These are phyloP conservation scores for Drosophila murphyi DNA, from an alignment of 1,140 invertebrate species.

Conservation along the genomic window DNA sequence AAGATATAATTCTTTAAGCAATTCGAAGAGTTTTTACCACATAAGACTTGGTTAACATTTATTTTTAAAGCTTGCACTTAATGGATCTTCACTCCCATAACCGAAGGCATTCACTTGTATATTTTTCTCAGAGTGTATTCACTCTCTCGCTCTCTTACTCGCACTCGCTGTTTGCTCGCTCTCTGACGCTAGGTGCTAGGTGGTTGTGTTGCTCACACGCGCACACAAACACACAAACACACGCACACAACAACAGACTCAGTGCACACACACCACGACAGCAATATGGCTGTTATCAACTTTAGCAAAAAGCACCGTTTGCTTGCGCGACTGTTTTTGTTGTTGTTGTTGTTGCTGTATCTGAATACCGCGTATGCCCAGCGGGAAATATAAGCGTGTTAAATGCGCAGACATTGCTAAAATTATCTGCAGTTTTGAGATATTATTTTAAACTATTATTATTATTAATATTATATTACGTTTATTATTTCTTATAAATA, in stretches of 20 bases:
- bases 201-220: constrained; percentile 47
- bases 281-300: constrained; percentile 79
- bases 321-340: constrained; percentile 25
- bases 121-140: constrained; percentile 41
- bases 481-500: too few species aligned
- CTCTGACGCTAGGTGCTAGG: constrained; percentile 38
- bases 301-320: constrained; percentile 70
- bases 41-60: too few species aligned
- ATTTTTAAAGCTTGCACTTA: too few species aligned
- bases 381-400: constrained; percentile 9
- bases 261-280: constrained; percentile 35
- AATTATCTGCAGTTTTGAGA: too few species aligned
- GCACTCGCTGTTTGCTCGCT: constrained; percentile 30
- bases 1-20: too few species aligned
- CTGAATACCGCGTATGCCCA: constrained; percentile 13
- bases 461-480: too few species aligned
- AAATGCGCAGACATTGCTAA: not conserved
- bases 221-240: constrained; percentile 31
- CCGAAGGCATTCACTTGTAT: not conserved
- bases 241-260: not conserved
- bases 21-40: too few species aligned
- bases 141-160: constrained; percentile 24
- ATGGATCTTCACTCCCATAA: too few species aligned
- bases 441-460: too few species aligned
- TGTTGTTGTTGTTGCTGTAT: constrained; percentile 24